Evolutionary conservation across 2,113 vertebrate genomes (phyloP), one percentile per base, ranked within the genome.

Genomic region (Brachyistius frenatus): DNA sequence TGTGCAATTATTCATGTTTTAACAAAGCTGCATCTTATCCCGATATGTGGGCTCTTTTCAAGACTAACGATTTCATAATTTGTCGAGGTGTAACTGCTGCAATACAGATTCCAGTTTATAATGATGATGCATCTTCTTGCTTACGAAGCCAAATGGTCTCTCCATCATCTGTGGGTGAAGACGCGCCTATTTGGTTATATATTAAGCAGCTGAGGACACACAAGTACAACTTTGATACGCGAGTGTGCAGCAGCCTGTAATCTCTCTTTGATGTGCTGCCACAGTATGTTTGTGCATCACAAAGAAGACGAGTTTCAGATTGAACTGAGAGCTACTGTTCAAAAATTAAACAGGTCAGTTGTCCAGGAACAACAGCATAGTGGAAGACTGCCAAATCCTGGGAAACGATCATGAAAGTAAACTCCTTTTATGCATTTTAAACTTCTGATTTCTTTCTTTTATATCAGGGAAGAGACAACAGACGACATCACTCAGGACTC

Each of bases 401-500:
- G 16, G 0, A 36, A 0, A 53, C 32, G 5, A 32, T 31, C 41
- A 11, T 11, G 39, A 41, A 41, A 8, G 7, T 39, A 39, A 39
- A 5, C 1, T n/a, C 32, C 14, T 15, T 31, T 5, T 35, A 8
- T 41, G 0, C 7, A 41, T 44, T 46, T 56, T 1, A 31, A 47
- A n/a, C 23, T 2, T 23, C 15, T 47, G 2, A 9, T 76, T 44
- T 81, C 14, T 67, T 23, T 71, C 14, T 65, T 80, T 66, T 52
- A 1, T 65, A 7, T 66, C 66, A 95, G 93, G 30, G 89, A 94
- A 15, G 88, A 90, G 2, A 1, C 52, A 10, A 52, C 64, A 0
- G 83, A 90, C 14, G 88, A 92, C 5, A 3, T 72, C n/a, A 85
- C 81, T 32, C 92, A 91, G 55, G 93, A 93, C 58, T 91, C 90